Evolutionary conservation across 2,888 invertebrate genomes (phyloP).

Genomic region (Azorinus chamasolen): DNA sequence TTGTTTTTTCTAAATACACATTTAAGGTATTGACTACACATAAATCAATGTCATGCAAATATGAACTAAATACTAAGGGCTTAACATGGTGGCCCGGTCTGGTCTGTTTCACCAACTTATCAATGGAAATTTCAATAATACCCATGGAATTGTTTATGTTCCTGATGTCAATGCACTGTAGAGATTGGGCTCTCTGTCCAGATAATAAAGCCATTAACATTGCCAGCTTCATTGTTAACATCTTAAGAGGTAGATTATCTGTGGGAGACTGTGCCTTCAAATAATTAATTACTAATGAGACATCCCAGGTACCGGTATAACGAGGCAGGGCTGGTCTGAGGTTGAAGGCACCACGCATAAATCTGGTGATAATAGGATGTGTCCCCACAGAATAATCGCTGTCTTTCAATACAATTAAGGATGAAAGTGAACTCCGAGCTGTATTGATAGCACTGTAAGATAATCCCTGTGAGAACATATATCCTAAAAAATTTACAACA

Average conservation of each 20-base stretch:
- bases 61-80: conserved; percentile 1
- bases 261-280: too few species aligned
- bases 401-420: conserved; percentile 6
- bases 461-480: conserved; percentile 5
- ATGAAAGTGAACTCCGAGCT: conserved; percentile 19
- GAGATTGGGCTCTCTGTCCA: conserved; percentile 12
- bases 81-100: background rate
- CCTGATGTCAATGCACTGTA: background rate
- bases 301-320: conserved; percentile 12
- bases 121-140: too few species aligned
- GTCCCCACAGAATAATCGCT: too few species aligned
- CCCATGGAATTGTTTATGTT: background rate
- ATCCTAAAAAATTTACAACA: conserved; percentile 10
- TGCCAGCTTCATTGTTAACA: conserved; percentile 4
- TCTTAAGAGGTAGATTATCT: background rate
- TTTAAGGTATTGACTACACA: conserved; percentile 7
- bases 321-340: conserved; percentile 28
- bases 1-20: background rate
- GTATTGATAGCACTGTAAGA: conserved; percentile 21
- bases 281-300: background rate
- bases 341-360: conserved; percentile 31
- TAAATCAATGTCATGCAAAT: background rate
- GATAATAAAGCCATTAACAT: conserved; percentile 14
- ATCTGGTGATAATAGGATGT: conserved; percentile 25
- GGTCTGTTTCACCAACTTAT: conserved; percentile 19